Evolutionary conservation across 2,888 invertebrate genomes (phyloP), one percentile per base, ranked within the genome.

Genomic region (Coelogynopora nodosa): DNA sequence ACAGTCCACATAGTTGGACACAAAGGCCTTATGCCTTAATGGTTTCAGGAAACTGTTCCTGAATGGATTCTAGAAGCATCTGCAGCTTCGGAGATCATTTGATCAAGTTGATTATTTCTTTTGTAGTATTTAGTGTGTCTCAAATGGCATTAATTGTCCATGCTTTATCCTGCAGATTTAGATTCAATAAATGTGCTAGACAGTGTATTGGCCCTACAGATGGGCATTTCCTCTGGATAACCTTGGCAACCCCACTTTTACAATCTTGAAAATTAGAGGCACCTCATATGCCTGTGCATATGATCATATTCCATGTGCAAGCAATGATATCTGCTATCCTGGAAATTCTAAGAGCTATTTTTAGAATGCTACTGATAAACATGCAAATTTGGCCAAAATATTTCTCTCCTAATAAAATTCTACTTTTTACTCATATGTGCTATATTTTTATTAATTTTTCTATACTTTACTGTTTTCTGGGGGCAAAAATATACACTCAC

Each of bases 81-180:
- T 74, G 74, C 23, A 10, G 74, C 27, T 74, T 74, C 23, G 74
- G 74, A 26, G 74, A 74, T 74, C 74, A 26, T 74, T 74, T 74
- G 5, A 74, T 74, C 10, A 74, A 26, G 27, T 74, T 74, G 18
- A 74, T 74, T 74, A 74, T 74, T 74, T 74, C 74, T 5, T 74
- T 74, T 74, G 74, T 26, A n/a, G 74, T 74, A n/a, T n/a, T n/a
- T n/a, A n/a, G n/a, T n/a, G n/a, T n/a, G n/a, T n/a, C n/a, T n/a
- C n/a, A n/a, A n/a, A 74, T 74, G 74, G 74, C 74, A 74, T 74
- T 26, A 74, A 74, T 74, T 74, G 74, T 74, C 27, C 74, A 26
- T 5, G 74, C 18, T 23, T 5, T 5, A 74, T 74, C 74, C 27
- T 74, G 74, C 27, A 74, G 27, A 23, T 10, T 74, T 74, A 74